Evolutionary conservation across 2,797 vertebrate genomes (phyloP).

Genomic region (Pampus argenteus): DNA sequence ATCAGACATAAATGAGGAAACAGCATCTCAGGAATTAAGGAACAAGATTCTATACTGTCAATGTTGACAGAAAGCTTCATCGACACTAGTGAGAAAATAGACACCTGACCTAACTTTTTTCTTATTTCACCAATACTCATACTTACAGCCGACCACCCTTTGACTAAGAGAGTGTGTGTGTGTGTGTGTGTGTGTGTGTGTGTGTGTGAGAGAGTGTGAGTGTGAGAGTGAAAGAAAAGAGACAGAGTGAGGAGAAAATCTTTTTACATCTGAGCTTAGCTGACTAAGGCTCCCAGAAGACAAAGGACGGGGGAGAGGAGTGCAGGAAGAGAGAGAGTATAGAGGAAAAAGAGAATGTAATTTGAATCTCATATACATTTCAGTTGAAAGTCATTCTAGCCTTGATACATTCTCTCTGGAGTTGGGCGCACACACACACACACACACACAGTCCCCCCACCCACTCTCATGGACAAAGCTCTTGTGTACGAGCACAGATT

Average conservation of each 20-base stretch:
- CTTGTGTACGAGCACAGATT: constrained; percentile 75
- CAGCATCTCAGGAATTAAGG: neutral
- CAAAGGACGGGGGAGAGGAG: constrained; percentile 62
- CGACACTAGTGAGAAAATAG: neutral
- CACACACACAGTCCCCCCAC: constrained; percentile 19
- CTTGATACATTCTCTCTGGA: constrained; percentile 82
- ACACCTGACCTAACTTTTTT: constrained; percentile 2
- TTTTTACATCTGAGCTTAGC: constrained; percentile 75
- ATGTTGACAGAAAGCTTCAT: neutral
- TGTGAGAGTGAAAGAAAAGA: constrained; percentile 20
- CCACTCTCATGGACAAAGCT: constrained; percentile 62
- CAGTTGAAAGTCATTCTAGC: constrained; percentile 85
- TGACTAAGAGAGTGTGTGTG: constrained; percentile 13
- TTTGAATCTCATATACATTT: constrained; percentile 88
- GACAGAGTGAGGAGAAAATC: constrained; percentile 47
- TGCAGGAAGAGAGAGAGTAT: constrained; percentile 58
- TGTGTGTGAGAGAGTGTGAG: constrained; percentile 8
- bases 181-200: constrained; percentile 12
- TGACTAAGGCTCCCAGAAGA: constrained; percentile 80
- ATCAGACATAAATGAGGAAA: neutral
- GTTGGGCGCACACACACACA: constrained; percentile 45
- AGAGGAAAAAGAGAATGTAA: constrained; percentile 73
- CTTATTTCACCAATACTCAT: constrained; percentile 9
- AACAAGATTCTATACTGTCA: neutral
- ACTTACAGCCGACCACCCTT: constrained; percentile 30